Percentiles rank a stretch among this genome's conserved stretches.
phyloP scores from a whole-genome alignment of 2,797 vertebrate genomes.

The Myotis myotis region DNA sequence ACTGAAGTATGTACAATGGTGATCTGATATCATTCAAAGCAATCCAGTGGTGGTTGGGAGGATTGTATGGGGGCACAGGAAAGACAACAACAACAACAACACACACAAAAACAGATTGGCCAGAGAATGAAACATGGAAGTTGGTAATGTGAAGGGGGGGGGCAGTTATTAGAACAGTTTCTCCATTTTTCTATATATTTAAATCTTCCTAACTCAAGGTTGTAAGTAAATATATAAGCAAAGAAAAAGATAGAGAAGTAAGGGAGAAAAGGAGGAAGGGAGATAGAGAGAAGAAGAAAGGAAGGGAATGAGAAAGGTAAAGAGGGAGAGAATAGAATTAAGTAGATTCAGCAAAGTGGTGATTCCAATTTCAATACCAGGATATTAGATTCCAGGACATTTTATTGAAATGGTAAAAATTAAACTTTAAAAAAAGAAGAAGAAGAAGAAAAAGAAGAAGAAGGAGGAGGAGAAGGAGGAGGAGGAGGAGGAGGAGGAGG shows the following conservation, averaged over 20 bases:
- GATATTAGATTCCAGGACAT: not conserved
- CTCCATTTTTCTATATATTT: not conserved
- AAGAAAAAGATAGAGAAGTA: not conserved
- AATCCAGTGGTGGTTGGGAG: not conserved
- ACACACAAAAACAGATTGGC: not conserved
- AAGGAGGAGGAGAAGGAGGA: too few species aligned
- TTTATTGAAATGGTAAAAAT: not conserved
- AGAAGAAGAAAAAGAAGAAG: not conserved
- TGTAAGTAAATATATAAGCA: not conserved
- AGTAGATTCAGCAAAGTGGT: not conserved
- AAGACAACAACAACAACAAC: too few species aligned
- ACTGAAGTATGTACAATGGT: not conserved
- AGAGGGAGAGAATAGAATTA: not conserved
- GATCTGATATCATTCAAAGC: not conserved
- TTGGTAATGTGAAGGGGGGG: not conserved
- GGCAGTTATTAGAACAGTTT: not conserved
- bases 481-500: too few species aligned
- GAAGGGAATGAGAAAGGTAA: accelerated
- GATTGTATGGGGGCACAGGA: accelerated
- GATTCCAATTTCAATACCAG: not conserved
- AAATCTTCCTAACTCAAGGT: not conserved
- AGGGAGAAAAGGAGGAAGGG: not conserved
- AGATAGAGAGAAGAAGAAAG: accelerated
- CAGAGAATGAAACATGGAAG: not conserved
- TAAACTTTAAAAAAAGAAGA: not conserved